Percentiles rank a stretch among this genome's conserved stretches.
Conservation (phyloP, 2,113 vertebrate species). For the Ammodytes marinus region DNA sequence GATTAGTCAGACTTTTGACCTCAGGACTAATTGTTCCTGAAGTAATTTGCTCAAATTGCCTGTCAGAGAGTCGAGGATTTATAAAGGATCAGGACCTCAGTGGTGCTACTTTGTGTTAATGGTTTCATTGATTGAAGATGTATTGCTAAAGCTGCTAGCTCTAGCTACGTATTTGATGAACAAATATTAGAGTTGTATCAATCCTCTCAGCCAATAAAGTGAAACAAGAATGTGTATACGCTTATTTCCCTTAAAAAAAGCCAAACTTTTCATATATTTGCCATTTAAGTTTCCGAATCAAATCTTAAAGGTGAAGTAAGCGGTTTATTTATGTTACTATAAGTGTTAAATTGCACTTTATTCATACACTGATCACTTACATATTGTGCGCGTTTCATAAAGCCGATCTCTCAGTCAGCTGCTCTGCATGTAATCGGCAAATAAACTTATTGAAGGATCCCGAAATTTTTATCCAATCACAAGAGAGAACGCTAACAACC, state of each 20-base stretch:
- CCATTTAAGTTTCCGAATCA: background rate
- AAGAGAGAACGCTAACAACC: too few species aligned
- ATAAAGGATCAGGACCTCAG: background rate
- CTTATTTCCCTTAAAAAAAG: background rate
- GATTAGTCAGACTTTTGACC: constrained; percentile 46
- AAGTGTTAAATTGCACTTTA: too few species aligned
- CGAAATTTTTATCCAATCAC: too few species aligned
- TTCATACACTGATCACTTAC: too few species aligned
- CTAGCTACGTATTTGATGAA: background rate
- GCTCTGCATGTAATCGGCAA: too few species aligned
- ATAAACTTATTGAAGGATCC: too few species aligned
- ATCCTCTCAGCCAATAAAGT: background rate
- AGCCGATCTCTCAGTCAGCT: too few species aligned
- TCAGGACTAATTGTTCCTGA: constrained; percentile 42
- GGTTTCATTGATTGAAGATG: background rate
- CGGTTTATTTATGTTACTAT: too few species aligned
- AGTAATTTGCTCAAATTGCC: constrained; percentile 22
- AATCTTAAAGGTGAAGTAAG: too few species aligned
- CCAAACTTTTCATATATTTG: background rate
- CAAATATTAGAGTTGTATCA: background rate
- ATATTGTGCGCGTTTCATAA: too few species aligned
- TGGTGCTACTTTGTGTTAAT: constrained; percentile 11
- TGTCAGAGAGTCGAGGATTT: background rate
- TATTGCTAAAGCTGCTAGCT: background rate
- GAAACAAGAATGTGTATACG: too few species aligned